phyloP scores from a whole-genome alignment of 37 sponge, comb jelly and placozoan species.

The Tethya wilhelma region DNA sequence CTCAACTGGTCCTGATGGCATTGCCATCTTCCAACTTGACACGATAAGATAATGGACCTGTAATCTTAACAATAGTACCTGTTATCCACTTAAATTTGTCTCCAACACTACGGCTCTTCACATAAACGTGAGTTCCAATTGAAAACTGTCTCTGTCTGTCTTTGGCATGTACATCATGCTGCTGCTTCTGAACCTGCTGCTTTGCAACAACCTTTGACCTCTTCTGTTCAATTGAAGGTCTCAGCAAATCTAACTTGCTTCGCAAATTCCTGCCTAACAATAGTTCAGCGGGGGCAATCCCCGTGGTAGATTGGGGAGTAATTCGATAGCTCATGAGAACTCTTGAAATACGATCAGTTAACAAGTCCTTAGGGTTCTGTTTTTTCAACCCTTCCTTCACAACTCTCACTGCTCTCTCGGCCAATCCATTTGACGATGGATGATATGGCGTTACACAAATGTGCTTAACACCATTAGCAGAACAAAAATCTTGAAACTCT shows the following conservation, averaged over 20 bases:
- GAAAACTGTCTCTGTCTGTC: background rate
- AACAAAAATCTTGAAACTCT: conserved; percentile 3
- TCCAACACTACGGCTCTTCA: background rate
- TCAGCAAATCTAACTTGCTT: background rate
- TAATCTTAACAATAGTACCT: background rate
- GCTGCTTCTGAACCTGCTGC: conserved; percentile 4
- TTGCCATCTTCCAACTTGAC: background rate
- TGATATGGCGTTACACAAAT: background rate
- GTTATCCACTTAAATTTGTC: background rate
- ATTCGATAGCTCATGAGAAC: background rate
- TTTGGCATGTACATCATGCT: conserved; percentile 10
- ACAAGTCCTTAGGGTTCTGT: background rate
- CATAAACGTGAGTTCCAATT: background rate
- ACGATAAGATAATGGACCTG: too few relatives aligned
- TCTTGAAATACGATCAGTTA: too few relatives aligned
- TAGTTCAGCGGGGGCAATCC: background rate
- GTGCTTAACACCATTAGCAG: conserved; percentile 5
- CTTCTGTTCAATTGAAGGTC: conserved; percentile 6
- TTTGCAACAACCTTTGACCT: background rate
- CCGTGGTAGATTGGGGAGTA: background rate
- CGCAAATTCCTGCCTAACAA: background rate
- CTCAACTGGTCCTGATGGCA: background rate
- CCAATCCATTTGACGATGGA: too few relatives aligned
- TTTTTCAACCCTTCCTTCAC: conserved; percentile 9
- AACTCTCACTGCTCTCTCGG: background rate